A percentile compares a stretch with the other conserved stretches of the same genome.
phyloP scores from a whole-genome alignment of 2,888 invertebrate species.

The Drosophila infuscata region DNA sequence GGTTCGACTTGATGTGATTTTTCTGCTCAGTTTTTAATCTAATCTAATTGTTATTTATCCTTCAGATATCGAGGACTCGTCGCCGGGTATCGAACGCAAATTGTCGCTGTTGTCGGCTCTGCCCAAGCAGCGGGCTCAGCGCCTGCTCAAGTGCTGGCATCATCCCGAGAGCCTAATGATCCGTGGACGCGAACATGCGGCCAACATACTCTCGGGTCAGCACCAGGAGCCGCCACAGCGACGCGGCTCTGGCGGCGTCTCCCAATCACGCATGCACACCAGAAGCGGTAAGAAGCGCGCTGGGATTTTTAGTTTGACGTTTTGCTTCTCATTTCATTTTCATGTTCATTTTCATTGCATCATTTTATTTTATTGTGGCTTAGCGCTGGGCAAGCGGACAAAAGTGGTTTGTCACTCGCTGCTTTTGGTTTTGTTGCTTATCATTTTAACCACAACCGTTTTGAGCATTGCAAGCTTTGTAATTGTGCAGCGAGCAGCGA shows the following conservation, averaged over 20 bases:
- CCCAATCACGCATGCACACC: constrained; percentile 67
- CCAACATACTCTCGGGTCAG: constrained; percentile 91
- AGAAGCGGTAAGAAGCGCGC: constrained; percentile 65
- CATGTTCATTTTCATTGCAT: constrained; percentile 12
- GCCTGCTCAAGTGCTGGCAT: constrained; percentile 91
- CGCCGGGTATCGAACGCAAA: constrained; percentile 89
- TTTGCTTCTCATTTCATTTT: constrained; percentile 24
- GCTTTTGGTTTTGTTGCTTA: constrained; percentile 68
- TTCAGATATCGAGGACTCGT: constrained; percentile 86
- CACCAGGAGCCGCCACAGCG: constrained; percentile 85
- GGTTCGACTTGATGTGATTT: constrained; percentile 85
- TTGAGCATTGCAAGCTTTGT: constrained; percentile 61
- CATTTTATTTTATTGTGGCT: neutral
- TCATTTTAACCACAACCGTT: constrained; percentile 58
- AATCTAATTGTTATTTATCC: neutral
- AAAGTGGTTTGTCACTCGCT: constrained; percentile 64
- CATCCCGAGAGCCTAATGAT: constrained; percentile 91
- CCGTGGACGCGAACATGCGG: constrained; percentile 92
- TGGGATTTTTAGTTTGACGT: neutral
- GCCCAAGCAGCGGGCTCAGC: constrained; percentile 91
- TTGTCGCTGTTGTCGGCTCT: constrained; percentile 90
- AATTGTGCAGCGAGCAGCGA: constrained; percentile 38
- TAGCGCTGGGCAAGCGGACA: constrained; percentile 67
- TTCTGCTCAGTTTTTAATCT: neutral
- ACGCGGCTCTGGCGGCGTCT: constrained; percentile 60